phyloP scores from a whole-genome alignment of 2,113 vertebrate species.

The Chloropsis hardwickii region DNA sequence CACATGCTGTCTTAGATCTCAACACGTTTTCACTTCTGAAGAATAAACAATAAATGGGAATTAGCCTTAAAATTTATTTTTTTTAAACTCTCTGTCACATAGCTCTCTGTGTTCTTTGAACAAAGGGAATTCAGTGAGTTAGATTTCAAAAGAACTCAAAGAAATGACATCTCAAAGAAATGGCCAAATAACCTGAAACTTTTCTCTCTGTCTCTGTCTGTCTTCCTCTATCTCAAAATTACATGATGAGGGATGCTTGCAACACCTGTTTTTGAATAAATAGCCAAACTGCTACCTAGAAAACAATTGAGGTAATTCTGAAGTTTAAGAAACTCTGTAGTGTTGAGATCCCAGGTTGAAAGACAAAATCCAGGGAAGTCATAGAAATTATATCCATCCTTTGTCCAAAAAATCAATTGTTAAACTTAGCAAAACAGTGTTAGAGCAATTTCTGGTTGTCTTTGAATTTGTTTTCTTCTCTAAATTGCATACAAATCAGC shows the following conservation, averaged over 20 bases:
- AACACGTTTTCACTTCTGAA: conserved; percentile 17
- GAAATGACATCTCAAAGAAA: not conserved
- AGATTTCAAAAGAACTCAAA: not conserved
- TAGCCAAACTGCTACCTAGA: not conserved
- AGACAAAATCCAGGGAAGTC: not conserved
- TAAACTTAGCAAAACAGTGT: not conserved
- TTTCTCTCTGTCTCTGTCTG: not conserved
- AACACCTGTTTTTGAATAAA: not conserved
- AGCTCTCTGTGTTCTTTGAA: not conserved
- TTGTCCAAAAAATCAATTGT: not conserved
- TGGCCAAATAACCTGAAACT: not conserved
- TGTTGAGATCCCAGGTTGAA: not conserved
- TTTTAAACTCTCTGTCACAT: not conserved
- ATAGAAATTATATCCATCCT: not conserved
- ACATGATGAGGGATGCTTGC: not conserved
- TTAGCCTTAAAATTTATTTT: conserved; percentile 8
- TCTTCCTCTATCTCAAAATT: not conserved
- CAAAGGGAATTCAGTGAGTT: not conserved
- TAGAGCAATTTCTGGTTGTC: not conserved
- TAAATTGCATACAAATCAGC: not conserved
- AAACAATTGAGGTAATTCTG: not conserved
- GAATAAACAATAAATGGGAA: conserved; percentile 12
- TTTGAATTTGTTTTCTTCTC: not conserved
- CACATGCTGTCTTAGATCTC: not conserved
- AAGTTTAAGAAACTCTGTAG: not conserved